phyloP scores from a whole-genome alignment of 1,140 invertebrate genomes.

The Micrasema minimum region DNA sequence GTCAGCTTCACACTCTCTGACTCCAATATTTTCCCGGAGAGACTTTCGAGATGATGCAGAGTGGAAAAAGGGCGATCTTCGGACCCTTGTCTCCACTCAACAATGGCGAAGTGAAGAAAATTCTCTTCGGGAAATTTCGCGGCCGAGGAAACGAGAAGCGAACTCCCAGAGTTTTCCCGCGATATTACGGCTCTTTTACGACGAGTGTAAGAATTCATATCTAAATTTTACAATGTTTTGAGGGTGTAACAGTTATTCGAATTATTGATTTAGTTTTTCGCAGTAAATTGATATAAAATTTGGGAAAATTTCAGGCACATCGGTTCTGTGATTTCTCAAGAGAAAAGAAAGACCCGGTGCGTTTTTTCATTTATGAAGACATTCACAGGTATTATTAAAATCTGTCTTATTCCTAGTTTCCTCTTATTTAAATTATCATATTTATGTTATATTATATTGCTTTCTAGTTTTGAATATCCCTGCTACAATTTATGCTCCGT shows the following conservation, averaged over 20 bases:
- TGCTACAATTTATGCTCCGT: slow-evolving; percentile 7
- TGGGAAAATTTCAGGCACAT: slow-evolving; percentile 39
- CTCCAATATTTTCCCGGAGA: neutral
- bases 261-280: neutral
- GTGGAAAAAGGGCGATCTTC: slow-evolving; percentile 13
- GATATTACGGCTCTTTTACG: neutral
- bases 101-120: slow-evolving; percentile 21
- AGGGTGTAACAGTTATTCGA: neutral
- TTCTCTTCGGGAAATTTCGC: slow-evolving; percentile 20
- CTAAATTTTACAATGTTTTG: slow-evolving; percentile 9
- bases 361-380: slow-evolving; percentile 1
- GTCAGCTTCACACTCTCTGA: neutral
- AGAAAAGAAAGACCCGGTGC: slow-evolving; percentile 39
- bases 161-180: slow-evolving; percentile 2
- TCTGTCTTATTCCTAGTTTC: neutral
- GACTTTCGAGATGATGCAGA: slow-evolving; percentile 6
- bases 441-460: neutral
- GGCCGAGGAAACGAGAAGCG: slow-evolving; percentile 9
- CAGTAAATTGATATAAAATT: slow-evolving; percentile 12
- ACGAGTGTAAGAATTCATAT: slow-evolving; percentile 24
- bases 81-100: slow-evolving; percentile 8
- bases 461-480: slow-evolving; percentile 11
- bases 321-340: slow-evolving; percentile 29
- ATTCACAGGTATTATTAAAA: slow-evolving; percentile 6
- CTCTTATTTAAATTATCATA: slow-evolving; percentile 6